Evolutionary conservation across 2,797 vertebrate genomes (phyloP), one percentile per base, ranked within the genome.

Genomic region (Chelon labrosus): DNA sequence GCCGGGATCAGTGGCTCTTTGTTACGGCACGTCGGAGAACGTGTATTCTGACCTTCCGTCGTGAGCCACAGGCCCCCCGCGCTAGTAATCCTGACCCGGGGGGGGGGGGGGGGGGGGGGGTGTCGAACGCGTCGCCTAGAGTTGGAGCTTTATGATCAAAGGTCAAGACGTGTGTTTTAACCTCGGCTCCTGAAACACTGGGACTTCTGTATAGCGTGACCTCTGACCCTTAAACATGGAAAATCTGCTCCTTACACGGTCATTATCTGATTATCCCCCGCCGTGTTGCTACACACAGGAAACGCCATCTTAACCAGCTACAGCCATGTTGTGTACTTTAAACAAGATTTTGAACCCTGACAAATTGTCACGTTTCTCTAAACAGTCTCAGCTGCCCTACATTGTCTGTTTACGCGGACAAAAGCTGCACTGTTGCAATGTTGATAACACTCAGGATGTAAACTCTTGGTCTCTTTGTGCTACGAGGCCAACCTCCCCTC

Each of bases 261-360:
- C 74, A 82, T 92, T 88, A 93, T 86, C 87, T 84, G 83, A 85
- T 90, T 88, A 91, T 77, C n/a, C 75, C 57, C 51, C 31, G n/a
- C 51, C 65, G 2, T 75, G 73, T 79, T 56, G 84, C 85, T 77
- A 85, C 77, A 85, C 73, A 72, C 82, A 82, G 88, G 65, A 91
- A 84, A 82, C 64, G 17, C 58, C 60, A 64, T 75, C 52, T 74
- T 58, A 80, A 78, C 73, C 69, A 65, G 53, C 65, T 31, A 61
- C 56, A 22, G 57, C 55, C 50, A 58, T 52, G 65, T 77, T 80
- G 71, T 85, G 57, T 84, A 51, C 83, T 84, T 69, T 31, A 31
- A 79, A 83, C 72, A 17, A 67, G 73, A 72, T 53, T 84, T 71
- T 63, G 85, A 84, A 85, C 82, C 71, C 58, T 68, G 80, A 80